Evolutionary conservation across 2,113 vertebrate species (phyloP).

Genomic region (Rynchops niger): DNA sequence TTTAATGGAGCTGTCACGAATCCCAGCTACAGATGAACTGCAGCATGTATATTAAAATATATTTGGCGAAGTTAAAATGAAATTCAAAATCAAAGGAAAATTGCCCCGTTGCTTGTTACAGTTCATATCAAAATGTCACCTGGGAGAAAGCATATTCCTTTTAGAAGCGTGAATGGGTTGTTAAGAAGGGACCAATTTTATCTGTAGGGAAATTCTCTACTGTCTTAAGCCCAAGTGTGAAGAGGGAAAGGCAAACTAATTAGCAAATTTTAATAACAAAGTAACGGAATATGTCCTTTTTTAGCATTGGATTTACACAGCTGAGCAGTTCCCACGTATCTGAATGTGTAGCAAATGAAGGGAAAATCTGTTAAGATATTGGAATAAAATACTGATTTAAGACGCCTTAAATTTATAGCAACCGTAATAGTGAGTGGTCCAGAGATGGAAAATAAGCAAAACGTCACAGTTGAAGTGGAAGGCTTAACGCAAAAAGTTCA

Average conservation of each 20-base stretch:
- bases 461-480: background rate
- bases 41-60: background rate
- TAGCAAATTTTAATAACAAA: constrained; percentile 53
- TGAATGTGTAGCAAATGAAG: background rate
- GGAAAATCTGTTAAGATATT: background rate
- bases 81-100: constrained; percentile 41
- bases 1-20: background rate
- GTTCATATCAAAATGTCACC: background rate
- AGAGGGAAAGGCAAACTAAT: constrained; percentile 36
- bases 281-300: background rate
- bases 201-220: background rate
- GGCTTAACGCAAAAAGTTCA: background rate
- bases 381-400: background rate
- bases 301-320: background rate
- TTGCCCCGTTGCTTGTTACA: background rate
- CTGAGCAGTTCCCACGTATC: background rate
- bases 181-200: background rate
- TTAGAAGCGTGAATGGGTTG: background rate
- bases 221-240: background rate
- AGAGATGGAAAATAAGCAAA: background rate
- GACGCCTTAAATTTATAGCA: background rate
- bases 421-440: background rate
- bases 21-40: background rate
- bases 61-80: background rate
- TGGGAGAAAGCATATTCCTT: background rate